Evolutionary conservation across 2,888 invertebrate genomes (phyloP).

Genomic region (Pristionchus exspectatus): DNA sequence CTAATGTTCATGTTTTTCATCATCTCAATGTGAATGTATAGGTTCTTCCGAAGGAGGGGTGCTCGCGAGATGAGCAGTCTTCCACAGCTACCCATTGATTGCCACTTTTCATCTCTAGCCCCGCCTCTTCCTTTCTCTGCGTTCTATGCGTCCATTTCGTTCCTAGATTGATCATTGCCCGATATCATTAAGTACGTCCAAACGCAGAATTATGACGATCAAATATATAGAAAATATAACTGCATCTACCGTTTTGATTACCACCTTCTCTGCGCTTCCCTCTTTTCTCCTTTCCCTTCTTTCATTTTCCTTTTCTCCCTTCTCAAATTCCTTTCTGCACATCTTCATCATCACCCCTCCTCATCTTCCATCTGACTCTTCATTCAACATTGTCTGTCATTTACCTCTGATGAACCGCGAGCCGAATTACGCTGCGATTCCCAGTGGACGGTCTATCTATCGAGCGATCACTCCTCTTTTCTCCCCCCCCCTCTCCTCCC

Average conservation of each 20-base stretch:
- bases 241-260: too few species aligned
- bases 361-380: too few species aligned
- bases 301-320: background rate
- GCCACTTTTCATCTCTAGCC: background rate
- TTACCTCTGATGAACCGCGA: background rate
- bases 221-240: too few species aligned
- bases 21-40: background rate
- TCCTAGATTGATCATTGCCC: background rate
- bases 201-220: too few species aligned
- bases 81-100: too few species aligned
- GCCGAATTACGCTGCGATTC: background rate
- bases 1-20: background rate
- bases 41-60: too few species aligned
- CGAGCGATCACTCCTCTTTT: background rate
- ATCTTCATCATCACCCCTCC: too few species aligned
- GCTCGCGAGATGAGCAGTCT: too few species aligned
- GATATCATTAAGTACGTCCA: too few species aligned
- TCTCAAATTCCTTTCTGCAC: background rate
- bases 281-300: background rate
- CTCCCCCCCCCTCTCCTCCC: constrained; percentile 10
- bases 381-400: background rate
- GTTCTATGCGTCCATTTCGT: background rate
- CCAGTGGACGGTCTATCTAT: background rate
- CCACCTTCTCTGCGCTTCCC: too few species aligned
- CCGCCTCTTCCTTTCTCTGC: background rate